These are phyloP conservation scores for Cheirogaleus medius DNA, from an alignment of 2,113 vertebrate species.

Conservation along the genomic window DNA sequence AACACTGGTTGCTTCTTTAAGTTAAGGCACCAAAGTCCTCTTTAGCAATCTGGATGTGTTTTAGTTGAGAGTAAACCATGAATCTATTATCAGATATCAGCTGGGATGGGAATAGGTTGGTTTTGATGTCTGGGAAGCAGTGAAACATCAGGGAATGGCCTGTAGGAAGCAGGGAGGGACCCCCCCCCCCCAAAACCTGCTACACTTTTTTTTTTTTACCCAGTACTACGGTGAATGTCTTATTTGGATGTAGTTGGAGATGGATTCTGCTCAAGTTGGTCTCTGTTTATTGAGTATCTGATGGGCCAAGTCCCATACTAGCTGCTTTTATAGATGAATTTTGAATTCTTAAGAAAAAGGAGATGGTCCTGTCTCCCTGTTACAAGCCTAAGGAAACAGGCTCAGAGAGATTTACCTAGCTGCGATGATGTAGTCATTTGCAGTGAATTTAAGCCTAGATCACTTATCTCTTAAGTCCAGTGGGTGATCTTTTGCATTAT, in stretches of 20 bases:
- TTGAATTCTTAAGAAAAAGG: not conserved
- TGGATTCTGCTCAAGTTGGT: not conserved
- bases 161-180: not conserved
- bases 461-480: slow-evolving; percentile 52
- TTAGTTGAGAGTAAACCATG: not conserved
- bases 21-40: not conserved
- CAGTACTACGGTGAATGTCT: not conserved
- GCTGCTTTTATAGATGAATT: slow-evolving; percentile 15
- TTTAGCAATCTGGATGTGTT: not conserved
- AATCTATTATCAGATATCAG: not conserved
- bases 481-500: slow-evolving; percentile 34
- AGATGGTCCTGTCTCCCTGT: not conserved
- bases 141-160: not conserved
- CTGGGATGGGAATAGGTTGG: not conserved
- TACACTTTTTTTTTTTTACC: not conserved
- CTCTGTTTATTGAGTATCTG: not conserved
- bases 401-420: slow-evolving; percentile 21
- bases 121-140: not conserved
- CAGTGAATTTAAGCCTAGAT: slow-evolving; percentile 17
- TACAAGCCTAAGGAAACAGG: not conserved
- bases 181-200: not conserved
- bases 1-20: not conserved
- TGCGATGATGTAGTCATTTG: not conserved
- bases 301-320: not conserved
- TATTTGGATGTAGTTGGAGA: not conserved